phyloP scores from a whole-genome alignment of 1,140 invertebrate species.

The Lucilia sericata region DNA sequence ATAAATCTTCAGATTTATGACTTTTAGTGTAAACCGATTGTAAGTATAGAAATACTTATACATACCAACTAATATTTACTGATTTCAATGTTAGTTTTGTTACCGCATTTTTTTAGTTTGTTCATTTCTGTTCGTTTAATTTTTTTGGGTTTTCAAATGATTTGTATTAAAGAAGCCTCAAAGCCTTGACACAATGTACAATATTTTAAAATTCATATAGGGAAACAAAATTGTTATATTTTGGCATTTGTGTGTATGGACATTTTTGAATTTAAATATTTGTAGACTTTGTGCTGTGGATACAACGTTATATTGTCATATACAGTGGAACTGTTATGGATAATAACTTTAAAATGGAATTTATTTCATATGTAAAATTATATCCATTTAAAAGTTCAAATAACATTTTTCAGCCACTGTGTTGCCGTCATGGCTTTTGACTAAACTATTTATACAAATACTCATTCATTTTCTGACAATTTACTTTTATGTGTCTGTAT shows the following conservation, averaged over 20 bases:
- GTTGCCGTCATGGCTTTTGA: background rate
- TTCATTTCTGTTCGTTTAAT: background rate
- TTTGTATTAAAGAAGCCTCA: background rate
- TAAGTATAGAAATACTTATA: background rate
- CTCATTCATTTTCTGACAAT: background rate
- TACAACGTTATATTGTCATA: too few species aligned
- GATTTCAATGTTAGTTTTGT: background rate
- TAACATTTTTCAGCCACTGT: too few species aligned
- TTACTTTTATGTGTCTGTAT: background rate
- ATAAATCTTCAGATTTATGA: too few species aligned
- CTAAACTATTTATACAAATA: background rate
- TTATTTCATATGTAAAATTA: too few species aligned
- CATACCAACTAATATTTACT: background rate
- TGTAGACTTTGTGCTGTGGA: too few species aligned
- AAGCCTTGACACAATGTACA: slow-evolving; percentile 2
- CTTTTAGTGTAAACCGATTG: too few species aligned
- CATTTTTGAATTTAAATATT: slow-evolving; percentile 2
- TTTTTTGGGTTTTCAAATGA: background rate
- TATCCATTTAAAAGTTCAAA: too few species aligned
- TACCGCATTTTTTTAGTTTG: background rate
- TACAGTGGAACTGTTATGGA: too few species aligned
- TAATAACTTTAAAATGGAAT: too few species aligned
- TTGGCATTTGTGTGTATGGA: background rate
- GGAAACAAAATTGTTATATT: background rate
- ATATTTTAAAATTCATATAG: background rate